Evolutionary conservation across 2,888 invertebrate genomes (phyloP).

Genomic region (Drepana falcataria): DNA sequence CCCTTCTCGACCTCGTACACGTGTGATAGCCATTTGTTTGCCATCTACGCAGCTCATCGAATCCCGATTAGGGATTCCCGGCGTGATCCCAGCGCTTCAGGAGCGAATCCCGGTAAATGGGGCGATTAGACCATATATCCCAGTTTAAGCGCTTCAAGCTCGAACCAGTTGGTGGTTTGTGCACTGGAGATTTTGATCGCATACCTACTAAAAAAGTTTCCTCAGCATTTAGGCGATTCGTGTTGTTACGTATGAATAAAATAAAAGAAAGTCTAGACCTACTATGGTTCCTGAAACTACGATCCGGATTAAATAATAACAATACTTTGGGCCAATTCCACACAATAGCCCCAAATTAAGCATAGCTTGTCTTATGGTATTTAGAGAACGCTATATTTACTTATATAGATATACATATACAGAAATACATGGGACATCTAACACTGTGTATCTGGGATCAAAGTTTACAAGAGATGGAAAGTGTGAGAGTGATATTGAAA

Average conservation of each 20-base stretch:
- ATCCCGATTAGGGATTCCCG: constrained; percentile 53
- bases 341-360: no score
- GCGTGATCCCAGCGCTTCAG: constrained; percentile 46
- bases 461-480: no score
- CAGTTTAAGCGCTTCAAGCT: constrained; percentile 45
- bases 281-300: no score
- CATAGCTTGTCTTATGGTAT: no score
- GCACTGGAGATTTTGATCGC: constrained; percentile 11
- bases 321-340: no score
- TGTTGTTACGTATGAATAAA: neutral
- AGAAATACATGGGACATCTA: no score
- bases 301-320: no score
- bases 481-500: no score
- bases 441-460: no score
- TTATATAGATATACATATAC: no score
- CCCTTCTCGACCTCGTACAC: constrained; percentile 18
- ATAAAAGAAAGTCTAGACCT: no score
- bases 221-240: neutral
- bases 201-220: neutral
- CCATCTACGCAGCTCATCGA: constrained; percentile 46
- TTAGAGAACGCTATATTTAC: no score
- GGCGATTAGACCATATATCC: constrained; percentile 58
- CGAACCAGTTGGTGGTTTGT: constrained; percentile 27
- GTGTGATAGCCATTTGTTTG: constrained; percentile 52
- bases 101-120: constrained; percentile 53